Base-by-base conservation (phyloP, 2,113 vertebrate genomes). In the Lophochroa leadbeateri region DNA sequence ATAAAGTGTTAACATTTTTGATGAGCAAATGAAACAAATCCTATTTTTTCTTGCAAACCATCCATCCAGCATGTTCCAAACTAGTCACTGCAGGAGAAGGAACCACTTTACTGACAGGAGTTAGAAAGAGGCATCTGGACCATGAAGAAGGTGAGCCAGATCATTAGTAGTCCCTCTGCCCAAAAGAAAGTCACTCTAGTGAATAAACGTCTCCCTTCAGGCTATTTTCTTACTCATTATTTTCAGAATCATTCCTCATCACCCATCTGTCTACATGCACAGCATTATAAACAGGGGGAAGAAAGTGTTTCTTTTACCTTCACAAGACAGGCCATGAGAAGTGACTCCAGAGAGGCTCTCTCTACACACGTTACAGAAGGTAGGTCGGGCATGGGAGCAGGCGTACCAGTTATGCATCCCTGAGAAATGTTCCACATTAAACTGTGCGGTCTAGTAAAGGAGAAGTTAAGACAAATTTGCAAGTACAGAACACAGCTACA, bases 391-490 rank as follows among this genome's bases (percentile, higher is more conserved):
- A 6, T 99, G 99, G 97, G 99, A 99, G 98, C 99, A 99, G 98
- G 99, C 99, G 93, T 99, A 99, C 99, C 99, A 99, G 99, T 99
- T 99, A 98, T 99, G 99, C 99, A 99, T 99, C 98, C 99, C 99
- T 99, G 99, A 99, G 99, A 99, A 99, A 99, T 99, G 99, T 98
- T 99, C 99, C 99, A 99, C 99, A 97, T 99, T 99, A 98, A 99
- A 99, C 98, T 99, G 99, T 98, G 99, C 99, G 92, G 99, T 99
- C 99, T 99, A 98, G 96, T 97, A 98, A 98, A 98, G 92, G 95
- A 99, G 97, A 99, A 93, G 96, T 98, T 95, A 96, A 98, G 97
- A 98, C 93, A 98, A 97, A 98, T 98, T 98, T 98, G 97, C 97
- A 98, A 97, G 86, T 95, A 96, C 92, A 96, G 94, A 96, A 97